Conservation (phyloP, 2,797 vertebrate genomes). For the Eleutherodactylus coqui region DNA sequence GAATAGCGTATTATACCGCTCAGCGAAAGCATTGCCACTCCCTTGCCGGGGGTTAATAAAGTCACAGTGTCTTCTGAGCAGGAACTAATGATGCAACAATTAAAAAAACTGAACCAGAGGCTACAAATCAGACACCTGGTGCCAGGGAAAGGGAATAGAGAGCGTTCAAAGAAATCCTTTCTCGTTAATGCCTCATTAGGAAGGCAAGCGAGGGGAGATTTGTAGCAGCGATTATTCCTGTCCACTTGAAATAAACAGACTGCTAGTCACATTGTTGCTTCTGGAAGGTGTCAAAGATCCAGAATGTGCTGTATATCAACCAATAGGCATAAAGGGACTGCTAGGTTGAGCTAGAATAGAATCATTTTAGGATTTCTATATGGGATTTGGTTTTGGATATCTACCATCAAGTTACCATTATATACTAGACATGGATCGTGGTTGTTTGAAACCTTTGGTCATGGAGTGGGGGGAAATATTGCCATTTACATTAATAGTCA, state of each 20-base stretch:
- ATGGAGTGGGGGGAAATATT: background rate
- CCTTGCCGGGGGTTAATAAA: conserved; percentile 22
- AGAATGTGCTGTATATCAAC: conserved; percentile 4
- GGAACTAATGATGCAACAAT: conserved; percentile 59
- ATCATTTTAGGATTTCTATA: background rate
- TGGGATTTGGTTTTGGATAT: background rate
- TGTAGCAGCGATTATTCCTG: conserved; percentile 55
- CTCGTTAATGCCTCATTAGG: conserved; percentile 62
- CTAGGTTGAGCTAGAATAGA: background rate
- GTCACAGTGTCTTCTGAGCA: conserved; percentile 42
- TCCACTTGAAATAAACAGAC: conserved; percentile 59
- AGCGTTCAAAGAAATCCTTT: conserved; percentile 50
- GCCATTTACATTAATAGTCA: background rate
- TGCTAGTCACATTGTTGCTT: conserved; percentile 41
- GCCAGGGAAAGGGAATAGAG: conserved; percentile 42
- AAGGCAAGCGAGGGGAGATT: conserved; percentile 58
- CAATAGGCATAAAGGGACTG: background rate
- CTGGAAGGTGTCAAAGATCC: conserved; percentile 28
- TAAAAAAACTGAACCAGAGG: conserved; percentile 46
- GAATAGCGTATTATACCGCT: background rate
- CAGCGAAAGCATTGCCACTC: too few relatives aligned
- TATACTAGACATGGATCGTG: background rate
- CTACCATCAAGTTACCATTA: background rate
- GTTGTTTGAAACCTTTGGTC: background rate
- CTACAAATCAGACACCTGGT: conserved; percentile 60